Evolutionary conservation across 2,888 invertebrate genomes (phyloP).

Genomic region (Diploptera punctata): DNA sequence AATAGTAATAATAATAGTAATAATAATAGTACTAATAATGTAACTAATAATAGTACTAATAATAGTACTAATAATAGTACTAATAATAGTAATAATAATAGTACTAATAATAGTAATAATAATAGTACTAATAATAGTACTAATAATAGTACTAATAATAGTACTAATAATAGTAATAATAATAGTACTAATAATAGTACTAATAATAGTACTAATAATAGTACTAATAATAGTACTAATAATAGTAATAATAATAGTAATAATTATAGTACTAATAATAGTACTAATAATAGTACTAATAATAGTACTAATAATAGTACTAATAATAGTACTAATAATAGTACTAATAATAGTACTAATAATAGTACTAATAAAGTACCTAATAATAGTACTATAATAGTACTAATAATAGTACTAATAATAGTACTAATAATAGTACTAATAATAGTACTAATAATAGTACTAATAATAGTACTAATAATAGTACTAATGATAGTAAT

Average conservation of each 20-base stretch:
- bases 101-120: no score
- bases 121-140: no score
- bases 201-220: not conserved
- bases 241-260: no score
- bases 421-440: not conserved
- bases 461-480: not conserved
- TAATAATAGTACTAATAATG: not conserved
- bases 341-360: not conserved
- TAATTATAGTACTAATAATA: not conserved
- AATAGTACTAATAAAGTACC: not conserved
- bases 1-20: not conserved
- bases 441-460: not conserved
- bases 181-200: not conserved
- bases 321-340: not conserved
- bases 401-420: not conserved
- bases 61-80: not conserved
- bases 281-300: no score
- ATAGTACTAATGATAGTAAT: no score
- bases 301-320: not conserved
- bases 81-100: no score
- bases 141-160: no score
- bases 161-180: no score
- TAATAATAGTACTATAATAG: not conserved
- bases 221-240: not conserved
- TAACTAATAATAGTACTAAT: not conserved